phyloP scores from a whole-genome alignment of 2,888 invertebrate genomes.

The Sarcophaga caerulescens region DNA sequence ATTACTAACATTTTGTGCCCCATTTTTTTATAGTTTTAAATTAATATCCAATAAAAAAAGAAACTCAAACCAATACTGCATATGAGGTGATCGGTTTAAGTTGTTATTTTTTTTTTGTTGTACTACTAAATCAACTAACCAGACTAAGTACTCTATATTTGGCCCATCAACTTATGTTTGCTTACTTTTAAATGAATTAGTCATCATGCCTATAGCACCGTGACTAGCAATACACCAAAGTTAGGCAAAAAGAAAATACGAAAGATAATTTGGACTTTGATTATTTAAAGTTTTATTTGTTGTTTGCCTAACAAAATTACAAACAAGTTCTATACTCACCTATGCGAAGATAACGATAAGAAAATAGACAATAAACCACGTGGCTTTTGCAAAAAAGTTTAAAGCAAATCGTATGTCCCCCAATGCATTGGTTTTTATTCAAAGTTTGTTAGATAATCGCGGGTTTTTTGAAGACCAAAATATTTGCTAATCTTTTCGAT shows the following conservation, averaged over 20 bases:
- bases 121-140: neutral
- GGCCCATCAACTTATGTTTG: neutral
- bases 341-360: neutral
- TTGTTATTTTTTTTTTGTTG: neutral
- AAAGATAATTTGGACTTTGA: constrained; percentile 4
- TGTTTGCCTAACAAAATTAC: neutral
- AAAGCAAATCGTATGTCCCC: neutral
- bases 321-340: neutral
- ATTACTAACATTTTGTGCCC: no score
- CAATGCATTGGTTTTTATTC: no score
- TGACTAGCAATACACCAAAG: neutral
- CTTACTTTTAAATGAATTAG: constrained; percentile 3
- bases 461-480: neutral
- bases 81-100: constrained; percentile 5
- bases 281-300: neutral
- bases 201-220: constrained; percentile 18
- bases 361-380: neutral
- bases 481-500: neutral
- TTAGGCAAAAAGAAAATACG: neutral
- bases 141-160: neutral
- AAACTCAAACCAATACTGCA: neutral
- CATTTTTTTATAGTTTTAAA: no score
- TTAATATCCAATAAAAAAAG: neutral
- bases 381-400: neutral
- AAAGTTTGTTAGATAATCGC: neutral